A percentile compares a stretch with the other conserved stretches of the same genome.
These are phyloP conservation scores for Tapera naevia DNA, from an alignment of 2,797 vertebrate genomes.

Conservation along the genomic window DNA sequence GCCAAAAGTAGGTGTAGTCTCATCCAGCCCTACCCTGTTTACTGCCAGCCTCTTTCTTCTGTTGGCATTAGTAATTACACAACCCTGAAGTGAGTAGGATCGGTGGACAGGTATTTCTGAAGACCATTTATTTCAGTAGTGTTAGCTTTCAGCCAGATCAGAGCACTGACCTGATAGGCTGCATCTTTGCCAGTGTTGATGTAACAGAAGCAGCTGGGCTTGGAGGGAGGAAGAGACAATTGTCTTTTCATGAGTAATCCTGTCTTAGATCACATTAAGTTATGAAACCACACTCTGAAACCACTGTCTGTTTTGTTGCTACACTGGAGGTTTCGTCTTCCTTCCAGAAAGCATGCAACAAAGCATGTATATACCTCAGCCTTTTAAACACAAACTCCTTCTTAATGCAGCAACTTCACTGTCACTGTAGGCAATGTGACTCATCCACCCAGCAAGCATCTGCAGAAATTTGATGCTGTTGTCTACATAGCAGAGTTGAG, in stretches of 20 bases:
- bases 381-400: background rate
- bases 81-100: accelerated
- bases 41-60: background rate
- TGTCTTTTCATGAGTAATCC: background rate
- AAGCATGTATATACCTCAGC: background rate
- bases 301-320: background rate
- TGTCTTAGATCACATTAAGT: background rate
- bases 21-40: background rate
- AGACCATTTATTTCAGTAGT: background rate
- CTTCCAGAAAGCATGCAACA: background rate
- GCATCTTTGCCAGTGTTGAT: background rate
- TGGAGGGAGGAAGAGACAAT: background rate
- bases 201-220: background rate
- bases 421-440: background rate
- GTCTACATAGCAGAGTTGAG: background rate
- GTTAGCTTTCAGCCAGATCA: background rate
- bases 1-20: background rate
- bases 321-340: background rate
- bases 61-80: background rate
- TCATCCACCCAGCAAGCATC: background rate
- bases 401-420: background rate
- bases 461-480: background rate
- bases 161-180: background rate
- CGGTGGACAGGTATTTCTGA: background rate
- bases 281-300: background rate